These are phyloP conservation scores for Macaria liturata DNA, from an alignment of 2,888 invertebrate species.

Conservation along the genomic window DNA sequence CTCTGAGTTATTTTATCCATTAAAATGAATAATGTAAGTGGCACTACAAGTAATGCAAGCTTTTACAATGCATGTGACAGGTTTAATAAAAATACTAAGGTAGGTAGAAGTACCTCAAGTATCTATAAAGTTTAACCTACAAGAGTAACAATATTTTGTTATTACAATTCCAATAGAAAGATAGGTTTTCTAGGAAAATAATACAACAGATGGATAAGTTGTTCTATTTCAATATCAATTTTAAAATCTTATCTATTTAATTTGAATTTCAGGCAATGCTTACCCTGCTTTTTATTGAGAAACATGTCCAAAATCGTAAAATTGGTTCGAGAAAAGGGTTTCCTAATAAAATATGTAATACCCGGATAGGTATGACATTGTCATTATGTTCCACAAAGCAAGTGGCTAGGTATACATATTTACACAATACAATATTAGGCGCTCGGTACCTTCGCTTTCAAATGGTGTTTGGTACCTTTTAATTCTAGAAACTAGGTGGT, in stretches of 20 bases:
- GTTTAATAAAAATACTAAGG: too few species aligned
- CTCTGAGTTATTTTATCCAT: too few species aligned
- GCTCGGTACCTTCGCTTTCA: conserved; percentile 6
- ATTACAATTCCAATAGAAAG: conserved; percentile 17
- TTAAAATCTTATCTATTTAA: conserved; percentile 59
- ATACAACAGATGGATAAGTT: conserved; percentile 19
- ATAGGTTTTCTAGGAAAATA: conserved; percentile 21
- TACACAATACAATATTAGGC: conserved; percentile 10
- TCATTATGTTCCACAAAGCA: conserved; percentile 17
- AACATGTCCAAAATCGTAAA: conserved; percentile 64
- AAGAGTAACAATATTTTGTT: conserved; percentile 6
- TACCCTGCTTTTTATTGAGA: conserved; percentile 76
- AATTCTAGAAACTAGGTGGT: not conserved
- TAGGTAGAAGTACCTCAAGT: not conserved
- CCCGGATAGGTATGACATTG: conserved; percentile 26
- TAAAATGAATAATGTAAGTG: not conserved
- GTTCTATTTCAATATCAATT: conserved; percentile 42
- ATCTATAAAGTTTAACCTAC: conserved; percentile 9
- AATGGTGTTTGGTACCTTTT: conserved; percentile 6
- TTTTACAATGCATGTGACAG: conserved; percentile 6
- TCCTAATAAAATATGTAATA: conserved; percentile 41
- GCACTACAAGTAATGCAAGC: conserved; percentile 6
- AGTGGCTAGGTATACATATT: conserved; percentile 16
- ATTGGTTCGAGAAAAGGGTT: conserved; percentile 68
- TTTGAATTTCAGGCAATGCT: conserved; percentile 70